Evolutionary conservation across 2,113 vertebrate genomes (phyloP).

Genomic region (Mormyrus lacerda): DNA sequence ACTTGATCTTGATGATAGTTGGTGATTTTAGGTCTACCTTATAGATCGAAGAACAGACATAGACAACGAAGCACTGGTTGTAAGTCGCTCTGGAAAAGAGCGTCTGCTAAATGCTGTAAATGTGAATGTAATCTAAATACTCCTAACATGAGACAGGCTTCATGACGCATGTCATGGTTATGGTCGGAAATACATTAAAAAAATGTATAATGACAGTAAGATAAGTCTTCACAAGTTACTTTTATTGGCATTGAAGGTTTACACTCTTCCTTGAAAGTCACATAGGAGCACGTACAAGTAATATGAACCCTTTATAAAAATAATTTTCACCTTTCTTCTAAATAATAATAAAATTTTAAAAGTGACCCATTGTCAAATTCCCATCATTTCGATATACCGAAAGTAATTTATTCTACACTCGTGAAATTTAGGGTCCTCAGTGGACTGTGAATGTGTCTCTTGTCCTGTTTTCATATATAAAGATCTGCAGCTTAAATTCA

Average conservation of each 20-base stretch:
- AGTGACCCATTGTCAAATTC: background rate
- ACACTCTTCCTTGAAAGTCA: background rate
- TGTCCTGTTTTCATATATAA: background rate
- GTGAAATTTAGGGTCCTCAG: background rate
- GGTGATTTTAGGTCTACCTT: too few relatives aligned
- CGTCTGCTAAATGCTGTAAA: too few relatives aligned
- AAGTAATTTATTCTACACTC: background rate
- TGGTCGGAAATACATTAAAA: background rate
- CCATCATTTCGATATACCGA: background rate
- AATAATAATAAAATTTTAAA: background rate
- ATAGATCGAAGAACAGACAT: too few relatives aligned
- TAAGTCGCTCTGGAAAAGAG: too few relatives aligned
- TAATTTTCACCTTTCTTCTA: background rate
- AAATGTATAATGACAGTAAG: slow-evolving; percentile 14
- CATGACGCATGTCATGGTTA: background rate
- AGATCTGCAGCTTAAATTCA: background rate
- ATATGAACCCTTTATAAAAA: background rate
- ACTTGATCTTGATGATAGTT: too few relatives aligned
- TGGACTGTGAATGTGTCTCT: background rate
- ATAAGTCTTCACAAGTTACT: slow-evolving; percentile 2
- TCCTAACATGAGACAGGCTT: background rate
- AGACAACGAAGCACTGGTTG: too few relatives aligned
- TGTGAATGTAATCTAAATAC: too few relatives aligned
- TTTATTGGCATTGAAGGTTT: background rate
- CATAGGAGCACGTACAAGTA: background rate